Evolutionary conservation across 2,888 invertebrate genomes (phyloP).

Genomic region (Drosophila helvetica): DNA sequence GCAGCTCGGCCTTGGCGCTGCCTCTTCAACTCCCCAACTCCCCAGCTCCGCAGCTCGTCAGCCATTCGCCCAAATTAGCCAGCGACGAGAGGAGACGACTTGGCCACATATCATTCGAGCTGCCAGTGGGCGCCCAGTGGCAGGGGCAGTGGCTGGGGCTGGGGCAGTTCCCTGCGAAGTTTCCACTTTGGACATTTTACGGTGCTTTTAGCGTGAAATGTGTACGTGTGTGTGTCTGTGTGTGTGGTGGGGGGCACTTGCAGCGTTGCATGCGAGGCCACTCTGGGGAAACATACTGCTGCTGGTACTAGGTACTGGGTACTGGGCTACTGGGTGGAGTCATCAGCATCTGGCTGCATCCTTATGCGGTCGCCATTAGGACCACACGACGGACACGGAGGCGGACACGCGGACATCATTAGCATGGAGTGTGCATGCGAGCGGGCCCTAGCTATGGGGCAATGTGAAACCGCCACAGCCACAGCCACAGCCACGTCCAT

Average conservation of each 20-base stretch:
- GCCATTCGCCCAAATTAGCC: background rate
- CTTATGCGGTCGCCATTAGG: constrained; percentile 32
- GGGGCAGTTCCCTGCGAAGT: constrained; percentile 18
- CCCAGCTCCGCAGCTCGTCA: too few relatives aligned
- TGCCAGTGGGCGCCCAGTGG: background rate
- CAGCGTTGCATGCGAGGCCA: constrained; percentile 10
- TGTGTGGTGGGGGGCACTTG: constrained; percentile 15
- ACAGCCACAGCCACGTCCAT: constrained; percentile 41
- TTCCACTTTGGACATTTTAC: constrained; percentile 46
- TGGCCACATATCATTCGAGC: background rate
- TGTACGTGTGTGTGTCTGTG: constrained; percentile 4
- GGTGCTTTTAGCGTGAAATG: constrained; percentile 53
- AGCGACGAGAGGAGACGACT: background rate
- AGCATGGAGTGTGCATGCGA: constrained; percentile 23
- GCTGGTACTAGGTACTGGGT: background rate
- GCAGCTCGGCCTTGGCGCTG: background rate
- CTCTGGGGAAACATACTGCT: constrained; percentile 6
- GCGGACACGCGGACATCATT: constrained; percentile 40
- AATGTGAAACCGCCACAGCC: constrained; percentile 47
- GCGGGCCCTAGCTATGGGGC: constrained; percentile 6
- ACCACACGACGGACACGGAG: background rate
- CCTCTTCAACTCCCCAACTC: too few relatives aligned
- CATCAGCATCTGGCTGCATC: constrained; percentile 20
- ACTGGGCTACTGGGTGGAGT: background rate
- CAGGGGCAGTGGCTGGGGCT: too few relatives aligned